Evolutionary conservation across 2,113 vertebrate genomes (phyloP).

Genomic region (Pandion haliaetus): DNA sequence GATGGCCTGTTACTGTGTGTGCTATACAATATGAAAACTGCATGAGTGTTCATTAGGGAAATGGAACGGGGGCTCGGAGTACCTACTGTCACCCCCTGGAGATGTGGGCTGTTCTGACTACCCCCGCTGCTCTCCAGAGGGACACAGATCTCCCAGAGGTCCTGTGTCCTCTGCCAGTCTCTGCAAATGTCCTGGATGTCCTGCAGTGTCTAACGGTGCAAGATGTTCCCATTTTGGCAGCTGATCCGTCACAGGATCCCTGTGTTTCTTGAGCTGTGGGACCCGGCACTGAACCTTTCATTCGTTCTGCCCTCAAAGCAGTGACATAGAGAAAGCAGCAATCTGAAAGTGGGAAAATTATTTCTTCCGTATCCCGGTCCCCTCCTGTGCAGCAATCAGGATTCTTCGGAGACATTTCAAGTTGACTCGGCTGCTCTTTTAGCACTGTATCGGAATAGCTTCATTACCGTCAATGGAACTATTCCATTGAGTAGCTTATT

Average conservation of each 20-base stretch:
- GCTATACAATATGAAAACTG: not conserved
- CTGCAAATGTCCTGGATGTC: not conserved
- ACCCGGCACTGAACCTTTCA: not conserved
- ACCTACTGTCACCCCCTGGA: not conserved
- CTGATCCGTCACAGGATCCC: not conserved
- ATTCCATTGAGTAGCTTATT: constrained; percentile 36
- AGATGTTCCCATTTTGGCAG: not conserved
- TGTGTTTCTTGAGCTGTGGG: not conserved
- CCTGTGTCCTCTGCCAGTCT: not conserved
- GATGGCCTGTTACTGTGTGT: accelerated
- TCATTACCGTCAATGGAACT: constrained; percentile 37
- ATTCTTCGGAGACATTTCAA: constrained; percentile 16
- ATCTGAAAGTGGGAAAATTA: not conserved
- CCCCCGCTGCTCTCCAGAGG: not conserved
- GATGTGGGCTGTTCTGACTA: not conserved
- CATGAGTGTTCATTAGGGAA: not conserved
- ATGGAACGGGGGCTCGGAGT: accelerated
- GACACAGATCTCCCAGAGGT: not conserved
- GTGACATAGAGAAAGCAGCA: not conserved
- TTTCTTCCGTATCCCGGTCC: not conserved
- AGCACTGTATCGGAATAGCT: constrained; percentile 33
- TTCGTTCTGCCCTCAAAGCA: not conserved
- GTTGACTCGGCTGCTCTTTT: constrained; percentile 21
- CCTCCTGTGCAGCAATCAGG: constrained; percentile 54
- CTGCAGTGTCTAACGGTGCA: not conserved